Conservation (phyloP, 2,797 vertebrate genomes). For the Anas flavirostris region DNA sequence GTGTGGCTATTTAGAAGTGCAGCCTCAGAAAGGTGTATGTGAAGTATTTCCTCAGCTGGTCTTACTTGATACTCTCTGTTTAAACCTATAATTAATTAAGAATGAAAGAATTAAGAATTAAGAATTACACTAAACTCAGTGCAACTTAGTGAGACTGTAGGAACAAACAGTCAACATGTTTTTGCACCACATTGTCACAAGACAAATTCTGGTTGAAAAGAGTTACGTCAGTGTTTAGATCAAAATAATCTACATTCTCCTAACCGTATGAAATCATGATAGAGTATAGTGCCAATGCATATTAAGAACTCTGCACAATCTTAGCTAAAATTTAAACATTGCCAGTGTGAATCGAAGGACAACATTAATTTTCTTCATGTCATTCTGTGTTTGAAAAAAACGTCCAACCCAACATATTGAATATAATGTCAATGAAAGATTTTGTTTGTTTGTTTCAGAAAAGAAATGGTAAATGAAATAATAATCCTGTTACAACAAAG, state of each 20-base stretch:
- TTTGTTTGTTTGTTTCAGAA: constrained; percentile 23
- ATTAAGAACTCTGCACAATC: neutral
- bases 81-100: neutral
- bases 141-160: neutral
- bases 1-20: neutral
- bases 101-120: neutral
- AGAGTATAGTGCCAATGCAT: neutral
- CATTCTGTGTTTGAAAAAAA: neutral
- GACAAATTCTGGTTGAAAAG: constrained; percentile 18
- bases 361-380: neutral
- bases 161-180: neutral
- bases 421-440: neutral
- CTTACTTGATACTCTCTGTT: neutral
- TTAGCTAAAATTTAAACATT: constrained; percentile 24
- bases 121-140: neutral
- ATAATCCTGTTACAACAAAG: neutral
- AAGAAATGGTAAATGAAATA: neutral
- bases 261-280: constrained; percentile 37
- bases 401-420: neutral
- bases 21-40: neutral
- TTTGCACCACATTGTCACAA: constrained; percentile 29
- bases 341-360: constrained; percentile 33
- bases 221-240: constrained; percentile 40
- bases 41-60: neutral
- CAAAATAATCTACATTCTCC: constrained; percentile 39